phyloP scores from a whole-genome alignment of 1,140 invertebrate species.

The Oedothorax gibbosus region DNA sequence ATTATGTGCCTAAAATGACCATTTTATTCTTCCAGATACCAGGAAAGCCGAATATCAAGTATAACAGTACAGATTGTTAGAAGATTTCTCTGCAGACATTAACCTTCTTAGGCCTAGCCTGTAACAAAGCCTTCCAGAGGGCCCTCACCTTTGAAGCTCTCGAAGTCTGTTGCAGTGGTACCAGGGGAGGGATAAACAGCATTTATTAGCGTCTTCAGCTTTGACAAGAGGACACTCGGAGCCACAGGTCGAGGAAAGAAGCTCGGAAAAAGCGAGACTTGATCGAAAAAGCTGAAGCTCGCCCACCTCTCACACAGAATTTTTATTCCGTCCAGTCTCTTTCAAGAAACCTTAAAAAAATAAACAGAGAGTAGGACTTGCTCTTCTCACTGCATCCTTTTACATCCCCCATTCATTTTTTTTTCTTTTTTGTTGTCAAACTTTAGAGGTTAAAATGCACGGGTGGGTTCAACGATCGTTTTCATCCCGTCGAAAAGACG shows the following conservation, averaged over 20 bases:
- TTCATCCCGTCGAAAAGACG: no score
- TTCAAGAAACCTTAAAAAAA: constrained; percentile 48
- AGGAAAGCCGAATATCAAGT: constrained; percentile 65
- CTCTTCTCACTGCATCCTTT: constrained; percentile 34
- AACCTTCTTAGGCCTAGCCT: constrained; percentile 54
- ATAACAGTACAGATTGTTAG: constrained; percentile 58
- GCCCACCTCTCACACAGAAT: constrained; percentile 60
- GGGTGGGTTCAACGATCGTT: no score
- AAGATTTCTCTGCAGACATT: constrained; percentile 53
- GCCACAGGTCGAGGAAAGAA: constrained; percentile 5
- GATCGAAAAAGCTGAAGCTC: constrained; percentile 37
- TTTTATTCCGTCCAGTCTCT: constrained; percentile 62
- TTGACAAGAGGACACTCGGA: constrained; percentile 19
- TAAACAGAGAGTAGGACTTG: constrained; percentile 39
- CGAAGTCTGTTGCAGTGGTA: constrained; percentile 52
- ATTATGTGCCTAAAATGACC: no score
- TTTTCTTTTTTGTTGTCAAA: constrained; percentile 23
- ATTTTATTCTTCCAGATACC: constrained; percentile 58
- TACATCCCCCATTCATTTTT: constrained; percentile 50
- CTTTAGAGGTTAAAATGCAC: background rate
- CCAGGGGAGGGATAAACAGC: constrained; percentile 33
- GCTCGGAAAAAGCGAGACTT: no score
- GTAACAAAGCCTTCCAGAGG: constrained; percentile 30
- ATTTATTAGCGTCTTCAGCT: constrained; percentile 53
- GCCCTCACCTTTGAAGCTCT: constrained; percentile 69